phyloP scores from a whole-genome alignment of 2,888 invertebrate species.

The Eilema griseolum region DNA sequence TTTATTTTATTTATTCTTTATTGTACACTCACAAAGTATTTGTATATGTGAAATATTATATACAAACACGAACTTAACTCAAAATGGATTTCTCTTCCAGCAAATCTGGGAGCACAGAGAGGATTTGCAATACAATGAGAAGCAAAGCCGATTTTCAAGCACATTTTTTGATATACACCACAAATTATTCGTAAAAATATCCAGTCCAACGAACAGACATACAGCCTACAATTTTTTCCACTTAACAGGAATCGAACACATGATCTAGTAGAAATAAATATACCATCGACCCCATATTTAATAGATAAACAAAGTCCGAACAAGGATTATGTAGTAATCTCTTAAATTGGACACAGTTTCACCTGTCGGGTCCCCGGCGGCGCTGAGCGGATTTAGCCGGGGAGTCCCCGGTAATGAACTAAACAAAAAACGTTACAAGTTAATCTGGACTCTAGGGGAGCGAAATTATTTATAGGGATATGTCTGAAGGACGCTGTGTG shows the following conservation, averaged over 20 bases:
- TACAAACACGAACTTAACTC: too few relatives aligned
- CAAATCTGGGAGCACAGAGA: too few relatives aligned
- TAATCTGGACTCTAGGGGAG: conserved; percentile 47
- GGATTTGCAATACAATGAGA: too few relatives aligned
- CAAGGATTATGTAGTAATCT: conserved; percentile 59
- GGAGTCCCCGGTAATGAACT: conserved; percentile 60
- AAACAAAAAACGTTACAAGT: conserved; percentile 60
- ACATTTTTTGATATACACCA: too few relatives aligned
- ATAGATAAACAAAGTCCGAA: conserved; percentile 45
- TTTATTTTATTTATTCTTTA: too few relatives aligned
- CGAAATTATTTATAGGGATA: conserved; percentile 30
- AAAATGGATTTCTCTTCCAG: too few relatives aligned
- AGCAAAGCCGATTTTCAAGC: too few relatives aligned
- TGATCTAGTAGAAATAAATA: not conserved
- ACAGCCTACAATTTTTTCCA: not conserved
- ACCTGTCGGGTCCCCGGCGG: conserved; percentile 61
- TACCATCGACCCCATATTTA: conserved; percentile 38
- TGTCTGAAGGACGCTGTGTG: not conserved
- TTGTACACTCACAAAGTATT: too few relatives aligned
- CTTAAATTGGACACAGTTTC: conserved; percentile 69
- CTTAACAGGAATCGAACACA: not conserved
- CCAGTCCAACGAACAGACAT: not conserved
- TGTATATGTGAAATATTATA: too few relatives aligned
- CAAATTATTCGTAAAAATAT: too few relatives aligned
- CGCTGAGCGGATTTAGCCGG: conserved; percentile 44